A percentile compares a stretch with the other conserved stretches of the same genome.
Evolutionary conservation across 2,797 vertebrate genomes (phyloP).

Genomic region (Pangasius sanitwongsei): DNA sequence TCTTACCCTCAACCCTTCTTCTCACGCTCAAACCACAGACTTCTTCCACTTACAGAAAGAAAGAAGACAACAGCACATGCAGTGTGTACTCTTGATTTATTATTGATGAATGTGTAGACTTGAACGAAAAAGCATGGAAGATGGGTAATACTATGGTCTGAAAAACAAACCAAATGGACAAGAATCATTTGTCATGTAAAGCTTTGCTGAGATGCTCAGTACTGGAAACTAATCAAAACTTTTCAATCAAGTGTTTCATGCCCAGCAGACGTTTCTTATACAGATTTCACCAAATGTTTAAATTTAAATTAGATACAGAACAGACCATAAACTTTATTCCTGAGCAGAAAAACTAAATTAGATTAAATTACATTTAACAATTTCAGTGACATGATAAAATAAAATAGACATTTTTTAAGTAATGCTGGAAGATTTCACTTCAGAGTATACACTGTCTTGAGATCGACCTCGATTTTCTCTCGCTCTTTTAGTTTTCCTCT

Average conservation of each 20-base stretch:
- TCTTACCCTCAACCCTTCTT: not conserved
- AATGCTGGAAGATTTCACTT: not conserved
- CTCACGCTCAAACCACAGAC: not conserved
- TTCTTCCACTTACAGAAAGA: not conserved
- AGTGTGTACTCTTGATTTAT: no score
- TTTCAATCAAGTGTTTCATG: not conserved
- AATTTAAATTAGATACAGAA: no score
- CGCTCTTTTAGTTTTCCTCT: not conserved
- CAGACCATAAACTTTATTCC: no score
- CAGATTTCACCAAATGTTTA: no score
- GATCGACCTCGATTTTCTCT: not conserved
- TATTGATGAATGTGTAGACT: not conserved
- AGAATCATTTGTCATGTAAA: not conserved
- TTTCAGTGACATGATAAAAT: not conserved
- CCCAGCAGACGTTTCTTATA: not conserved
- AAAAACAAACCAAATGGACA: not conserved
- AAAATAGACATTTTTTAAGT: not conserved
- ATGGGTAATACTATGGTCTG: not conserved
- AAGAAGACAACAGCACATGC: not conserved
- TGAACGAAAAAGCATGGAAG: not conserved
- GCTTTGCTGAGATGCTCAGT: not conserved
- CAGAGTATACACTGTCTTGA: not conserved
- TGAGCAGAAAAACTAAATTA: no score
- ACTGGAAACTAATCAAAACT: not conserved
- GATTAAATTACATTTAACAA: no score